A percentile compares a stretch with the other conserved stretches of the same genome.
phyloP scores from a whole-genome alignment of 2,888 invertebrate species.

The Drepana falcataria region DNA sequence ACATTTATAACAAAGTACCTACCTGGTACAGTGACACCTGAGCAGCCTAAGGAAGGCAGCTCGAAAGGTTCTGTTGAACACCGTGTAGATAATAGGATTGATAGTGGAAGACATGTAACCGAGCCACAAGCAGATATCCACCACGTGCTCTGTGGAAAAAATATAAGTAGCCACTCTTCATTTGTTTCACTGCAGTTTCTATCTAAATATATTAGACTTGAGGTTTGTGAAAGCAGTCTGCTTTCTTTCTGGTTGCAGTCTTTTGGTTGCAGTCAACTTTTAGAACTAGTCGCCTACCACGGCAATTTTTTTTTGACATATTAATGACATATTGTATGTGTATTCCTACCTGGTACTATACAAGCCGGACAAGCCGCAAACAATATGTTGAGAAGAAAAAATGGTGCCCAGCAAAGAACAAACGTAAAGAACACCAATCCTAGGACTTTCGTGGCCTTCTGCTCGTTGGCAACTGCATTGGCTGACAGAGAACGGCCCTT shows the following conservation, averaged over 20 bases:
- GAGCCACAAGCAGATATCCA: slow-evolving; percentile 92
- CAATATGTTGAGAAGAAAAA: slow-evolving; percentile 92
- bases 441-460: slow-evolving; percentile 95
- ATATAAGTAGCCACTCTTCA: neutral
- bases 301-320: too few relatives aligned
- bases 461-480: slow-evolving; percentile 92
- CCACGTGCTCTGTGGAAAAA: slow-evolving; percentile 77
- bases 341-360: slow-evolving; percentile 79
- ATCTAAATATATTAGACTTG: too few relatives aligned
- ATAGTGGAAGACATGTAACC: slow-evolving; percentile 95
- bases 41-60: slow-evolving; percentile 89
- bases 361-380: slow-evolving; percentile 91
- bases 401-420: slow-evolving; percentile 95
- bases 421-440: slow-evolving; percentile 95
- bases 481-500: slow-evolving; percentile 85
- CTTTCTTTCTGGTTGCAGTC: too few relatives aligned
- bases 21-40: slow-evolving; percentile 87
- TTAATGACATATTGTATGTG: too few relatives aligned
- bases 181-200: too few relatives aligned
- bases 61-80: slow-evolving; percentile 93
- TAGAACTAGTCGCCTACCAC: too few relatives aligned
- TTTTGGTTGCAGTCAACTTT: too few relatives aligned
- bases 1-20: slow-evolving; percentile 4
- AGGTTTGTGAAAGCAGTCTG: too few relatives aligned
- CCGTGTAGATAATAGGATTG: slow-evolving; percentile 95